These are phyloP conservation scores for Pseudonaja textilis DNA, from an alignment of 2,113 vertebrate species.

Conservation along the genomic window DNA sequence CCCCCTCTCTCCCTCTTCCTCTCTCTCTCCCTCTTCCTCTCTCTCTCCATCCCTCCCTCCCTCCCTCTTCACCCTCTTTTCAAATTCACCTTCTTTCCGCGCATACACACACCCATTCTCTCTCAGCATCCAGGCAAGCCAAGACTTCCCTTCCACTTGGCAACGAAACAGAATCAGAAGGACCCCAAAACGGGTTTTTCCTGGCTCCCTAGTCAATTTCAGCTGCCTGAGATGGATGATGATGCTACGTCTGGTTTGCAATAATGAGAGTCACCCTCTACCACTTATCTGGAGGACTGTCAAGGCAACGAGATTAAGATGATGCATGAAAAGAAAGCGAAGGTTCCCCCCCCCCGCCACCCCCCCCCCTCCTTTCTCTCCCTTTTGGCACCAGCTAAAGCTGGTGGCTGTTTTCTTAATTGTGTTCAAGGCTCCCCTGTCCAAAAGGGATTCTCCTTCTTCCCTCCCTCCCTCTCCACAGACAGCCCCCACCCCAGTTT, in stretches of 20 bases:
- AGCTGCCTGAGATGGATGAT: constrained; percentile 4
- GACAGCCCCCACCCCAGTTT: no score
- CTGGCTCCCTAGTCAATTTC: neutral
- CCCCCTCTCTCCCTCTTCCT: no score
- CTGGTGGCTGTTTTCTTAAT: neutral
- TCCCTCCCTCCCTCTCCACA: no score
- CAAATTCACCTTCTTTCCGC: no score
- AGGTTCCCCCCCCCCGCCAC: no score
- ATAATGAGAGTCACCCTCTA: constrained; percentile 19
- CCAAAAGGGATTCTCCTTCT: neutral
- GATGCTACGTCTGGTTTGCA: constrained; percentile 10
- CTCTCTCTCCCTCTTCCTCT: no score
- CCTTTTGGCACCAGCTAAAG: neutral
- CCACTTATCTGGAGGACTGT: constrained; percentile 21
- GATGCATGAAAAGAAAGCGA: constrained; percentile 13
- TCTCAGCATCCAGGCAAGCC: neutral
- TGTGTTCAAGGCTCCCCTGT: neutral
- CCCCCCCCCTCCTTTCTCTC: no score
- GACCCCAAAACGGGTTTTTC: neutral
- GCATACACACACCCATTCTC: no score
- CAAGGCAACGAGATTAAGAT: constrained; percentile 25
- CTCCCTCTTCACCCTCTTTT: no score
- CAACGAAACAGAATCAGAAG: neutral
- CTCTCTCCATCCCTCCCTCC: no score
- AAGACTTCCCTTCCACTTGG: neutral